These are phyloP conservation scores for Macaria liturata DNA, from an alignment of 2,888 invertebrate species.

Conservation along the genomic window DNA sequence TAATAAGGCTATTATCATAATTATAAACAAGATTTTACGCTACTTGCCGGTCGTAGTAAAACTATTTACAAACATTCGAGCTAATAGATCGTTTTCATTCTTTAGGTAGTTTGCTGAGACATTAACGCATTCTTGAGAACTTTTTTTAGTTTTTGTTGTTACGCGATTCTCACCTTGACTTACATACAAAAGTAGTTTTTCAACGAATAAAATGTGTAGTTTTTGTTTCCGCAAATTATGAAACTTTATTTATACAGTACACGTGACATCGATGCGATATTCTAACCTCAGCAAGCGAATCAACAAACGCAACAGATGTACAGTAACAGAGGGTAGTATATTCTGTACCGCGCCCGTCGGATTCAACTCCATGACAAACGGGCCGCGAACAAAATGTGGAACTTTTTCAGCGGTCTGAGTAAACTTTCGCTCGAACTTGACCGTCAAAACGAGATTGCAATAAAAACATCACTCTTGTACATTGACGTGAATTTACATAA, in stretches of 20 bases:
- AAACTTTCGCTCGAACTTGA: conserved; percentile 78
- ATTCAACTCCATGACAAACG: conserved; percentile 23
- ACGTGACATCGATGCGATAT: too few species aligned
- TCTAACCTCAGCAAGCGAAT: background rate
- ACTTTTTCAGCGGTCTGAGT: conserved; percentile 25
- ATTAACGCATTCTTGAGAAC: conserved; percentile 6
- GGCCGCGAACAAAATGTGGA: conserved; percentile 19
- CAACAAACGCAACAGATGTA: conserved; percentile 17
- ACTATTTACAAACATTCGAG: conserved; percentile 63
- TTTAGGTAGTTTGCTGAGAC: conserved; percentile 18
- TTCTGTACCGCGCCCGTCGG: conserved; percentile 3
- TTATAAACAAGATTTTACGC: conserved; percentile 80
- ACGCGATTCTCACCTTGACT: background rate
- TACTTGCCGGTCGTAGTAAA: conserved; percentile 70
- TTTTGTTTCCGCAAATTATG: too few species aligned
- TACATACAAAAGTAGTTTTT: background rate
- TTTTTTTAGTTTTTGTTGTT: conserved; percentile 2
- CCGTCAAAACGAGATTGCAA: conserved; percentile 77
- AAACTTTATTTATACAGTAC: too few species aligned
- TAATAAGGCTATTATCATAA: conserved; percentile 78
- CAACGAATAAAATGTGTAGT: too few species aligned
- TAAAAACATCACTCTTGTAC: conserved; percentile 78
- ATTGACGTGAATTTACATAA: conserved; percentile 81
- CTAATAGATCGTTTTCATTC: conserved; percentile 32
- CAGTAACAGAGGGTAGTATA: background rate